phyloP scores from a whole-genome alignment of 2,797 vertebrate species.

The Crenuchus spilurus region DNA sequence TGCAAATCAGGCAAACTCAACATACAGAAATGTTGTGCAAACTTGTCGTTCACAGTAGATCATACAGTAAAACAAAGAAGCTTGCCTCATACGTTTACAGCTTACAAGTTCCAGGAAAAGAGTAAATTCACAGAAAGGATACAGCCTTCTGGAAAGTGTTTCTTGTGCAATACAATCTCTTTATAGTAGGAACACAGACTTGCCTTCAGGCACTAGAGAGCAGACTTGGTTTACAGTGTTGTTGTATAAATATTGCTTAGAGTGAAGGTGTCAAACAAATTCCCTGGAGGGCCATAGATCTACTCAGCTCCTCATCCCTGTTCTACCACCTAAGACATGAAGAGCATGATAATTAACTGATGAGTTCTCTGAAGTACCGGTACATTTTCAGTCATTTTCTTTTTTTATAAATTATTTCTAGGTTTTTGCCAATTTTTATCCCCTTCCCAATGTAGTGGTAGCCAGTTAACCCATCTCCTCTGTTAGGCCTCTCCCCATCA shows the following conservation, averaged over 20 bases:
- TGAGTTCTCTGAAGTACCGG: background rate
- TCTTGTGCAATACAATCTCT: conserved; percentile 26
- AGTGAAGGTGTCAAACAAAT: background rate
- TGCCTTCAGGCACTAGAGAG: background rate
- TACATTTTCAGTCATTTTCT: no score
- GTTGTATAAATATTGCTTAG: background rate
- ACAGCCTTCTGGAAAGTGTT: background rate
- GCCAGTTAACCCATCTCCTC: no score
- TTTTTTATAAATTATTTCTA: no score
- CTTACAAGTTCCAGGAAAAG: conserved; percentile 12
- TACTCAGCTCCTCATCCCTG: background rate
- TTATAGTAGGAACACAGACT: background rate
- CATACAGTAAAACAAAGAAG: conserved; percentile 18
- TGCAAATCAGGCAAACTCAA: no score
- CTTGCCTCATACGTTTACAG: conserved; percentile 14
- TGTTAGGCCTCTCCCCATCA: no score
- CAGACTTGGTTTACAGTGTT: background rate
- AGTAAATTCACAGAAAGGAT: background rate
- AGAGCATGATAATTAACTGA: background rate
- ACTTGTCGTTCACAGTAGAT: conserved; percentile 5
- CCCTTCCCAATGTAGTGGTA: no score
- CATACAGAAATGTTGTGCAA: no score
- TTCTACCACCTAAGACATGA: background rate
- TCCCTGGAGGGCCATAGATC: background rate
- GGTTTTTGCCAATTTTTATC: no score